Evolutionary conservation across 2,888 invertebrate species (phyloP), one percentile per base, ranked within the genome.

Genomic region (Dromius quadrimaculatus): DNA sequence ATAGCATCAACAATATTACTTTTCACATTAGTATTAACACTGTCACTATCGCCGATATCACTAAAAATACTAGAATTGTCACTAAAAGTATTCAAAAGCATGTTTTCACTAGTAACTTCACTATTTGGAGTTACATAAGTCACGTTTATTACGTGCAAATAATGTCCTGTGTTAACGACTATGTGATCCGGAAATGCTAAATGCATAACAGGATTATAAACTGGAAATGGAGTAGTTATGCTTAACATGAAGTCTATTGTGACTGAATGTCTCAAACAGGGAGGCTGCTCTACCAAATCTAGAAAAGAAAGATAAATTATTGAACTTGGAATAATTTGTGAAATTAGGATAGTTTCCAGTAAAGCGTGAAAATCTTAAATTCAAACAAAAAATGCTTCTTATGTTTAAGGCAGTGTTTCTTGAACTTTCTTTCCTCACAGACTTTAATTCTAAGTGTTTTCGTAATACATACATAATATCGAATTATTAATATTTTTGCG

Each of bases 231-330:
- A 45, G 92, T 90, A n/a, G 93, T 92, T 76, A 94, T 90, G 79
- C 94, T 93, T 81, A 95, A 95, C 79, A 93, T 93, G 75, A 95
- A 94, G 82, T 97, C 96, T 74, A 97, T 89, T 50, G 95, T 94
- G 76, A 95, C 90, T 79, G 95, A 94, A 81, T 97, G 97, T 78
- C 91, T 90, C 70, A 94, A 84, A 80, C 97, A 97, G 1, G 70
- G 23, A 75, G 91, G 84, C 72, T 83, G 84, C n/a, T 84, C 85
- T 36, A 84, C 85, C 62, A 85, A 79, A 76, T 85, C 86, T 85
- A 75, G 8, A 73, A 74, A 57, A 11, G 32, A 43, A 68, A 54
- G 8, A 45, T n/a, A 15, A 45, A 17, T 4, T 5, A n/a, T n/a
- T n/a, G 32, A 32, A 32, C 32, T 32, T 32, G 32, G 32, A n/a